Evolutionary conservation across 2,113 vertebrate species (phyloP), one percentile per base, ranked within the genome.

Genomic region (Pygoscelis antarcticus): DNA sequence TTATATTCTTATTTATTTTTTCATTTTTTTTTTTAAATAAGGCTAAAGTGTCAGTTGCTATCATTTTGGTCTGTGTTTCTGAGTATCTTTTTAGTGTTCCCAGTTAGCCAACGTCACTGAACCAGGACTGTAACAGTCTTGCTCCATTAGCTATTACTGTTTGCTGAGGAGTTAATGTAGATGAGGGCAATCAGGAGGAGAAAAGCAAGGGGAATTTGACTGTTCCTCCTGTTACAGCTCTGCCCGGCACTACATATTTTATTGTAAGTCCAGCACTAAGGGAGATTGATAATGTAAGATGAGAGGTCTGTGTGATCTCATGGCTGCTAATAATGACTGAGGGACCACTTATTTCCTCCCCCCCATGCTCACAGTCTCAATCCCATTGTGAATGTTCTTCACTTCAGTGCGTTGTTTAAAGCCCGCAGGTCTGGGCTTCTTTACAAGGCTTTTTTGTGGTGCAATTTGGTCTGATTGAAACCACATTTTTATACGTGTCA

Each of bases 401-500:
- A 62, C 85, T 96, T 94, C 44, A 84, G 64, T 64, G 94, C 89
- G 65, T 95, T 97, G 75, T 93, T 97, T 93, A 96, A 90, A 93
- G 96, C 89, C 81, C 85, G 92, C 55, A 90, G 95, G 94, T 96
- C 93, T 97, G 86, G 87, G 68, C 55, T 92, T 81, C 84, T 97
- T 98, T 96, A 96, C 97, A 97, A 92, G 72, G 69, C 36, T 83
- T 96, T 96, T 96, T 97, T 95, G 94, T 70, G 83, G 85, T 82
- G 87, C 82, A 96, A 26, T 96, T 97, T 94, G 71, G 89, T 94
- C 76, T 98, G 97, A 98, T 98, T 97, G 96, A 98, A 98, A 98
- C 93, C 98, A 98, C 96, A 97, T 98, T 98, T 98, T 98, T 96
- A 96, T 96, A 96, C 95, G 97, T 98, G 98, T 97, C 98, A 98